phyloP scores from a whole-genome alignment of 2,888 invertebrate genomes.

The Nowickia ferox region DNA sequence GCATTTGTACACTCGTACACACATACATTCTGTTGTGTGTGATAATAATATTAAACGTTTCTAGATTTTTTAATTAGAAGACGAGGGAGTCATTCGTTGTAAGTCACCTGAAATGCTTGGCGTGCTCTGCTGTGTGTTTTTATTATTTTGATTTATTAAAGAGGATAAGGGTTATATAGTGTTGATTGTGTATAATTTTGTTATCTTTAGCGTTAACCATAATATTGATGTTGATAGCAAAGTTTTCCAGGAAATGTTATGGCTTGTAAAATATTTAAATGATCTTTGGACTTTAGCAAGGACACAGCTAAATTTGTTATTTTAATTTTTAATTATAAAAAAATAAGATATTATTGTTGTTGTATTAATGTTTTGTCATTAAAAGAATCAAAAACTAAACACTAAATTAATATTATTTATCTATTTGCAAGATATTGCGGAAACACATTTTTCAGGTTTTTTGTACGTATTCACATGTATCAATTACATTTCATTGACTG shows the following conservation, averaged over 20 bases:
- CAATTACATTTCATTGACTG: too few relatives aligned
- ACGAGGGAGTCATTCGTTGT: constrained; percentile 48
- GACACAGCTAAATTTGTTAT: constrained; percentile 2
- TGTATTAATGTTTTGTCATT: too few relatives aligned
- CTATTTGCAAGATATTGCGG: too few relatives aligned
- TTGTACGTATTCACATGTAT: too few relatives aligned
- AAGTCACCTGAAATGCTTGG: constrained; percentile 13
- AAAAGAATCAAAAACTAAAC: too few relatives aligned
- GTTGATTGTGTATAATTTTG: constrained; percentile 56
- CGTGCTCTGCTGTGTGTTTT: neutral
- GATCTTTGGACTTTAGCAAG: constrained; percentile 49
- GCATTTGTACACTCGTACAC: neutral
- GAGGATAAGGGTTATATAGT: constrained; percentile 51
- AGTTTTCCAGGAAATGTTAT: constrained; percentile 44
- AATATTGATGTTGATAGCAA: constrained; percentile 4
- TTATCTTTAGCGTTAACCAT: constrained; percentile 14
- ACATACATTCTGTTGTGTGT: constrained; percentile 56
- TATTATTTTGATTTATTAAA: constrained; percentile 49
- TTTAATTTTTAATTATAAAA: neutral
- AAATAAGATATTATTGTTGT: neutral
- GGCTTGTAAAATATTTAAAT: neutral
- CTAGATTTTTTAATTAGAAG: constrained; percentile 64
- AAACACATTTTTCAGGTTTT: too few relatives aligned
- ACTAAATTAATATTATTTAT: too few relatives aligned
- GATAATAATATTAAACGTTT: constrained; percentile 70